These are phyloP conservation scores for Calyptomena viridis DNA, from an alignment of 2,113 vertebrate species.

Conservation along the genomic window DNA sequence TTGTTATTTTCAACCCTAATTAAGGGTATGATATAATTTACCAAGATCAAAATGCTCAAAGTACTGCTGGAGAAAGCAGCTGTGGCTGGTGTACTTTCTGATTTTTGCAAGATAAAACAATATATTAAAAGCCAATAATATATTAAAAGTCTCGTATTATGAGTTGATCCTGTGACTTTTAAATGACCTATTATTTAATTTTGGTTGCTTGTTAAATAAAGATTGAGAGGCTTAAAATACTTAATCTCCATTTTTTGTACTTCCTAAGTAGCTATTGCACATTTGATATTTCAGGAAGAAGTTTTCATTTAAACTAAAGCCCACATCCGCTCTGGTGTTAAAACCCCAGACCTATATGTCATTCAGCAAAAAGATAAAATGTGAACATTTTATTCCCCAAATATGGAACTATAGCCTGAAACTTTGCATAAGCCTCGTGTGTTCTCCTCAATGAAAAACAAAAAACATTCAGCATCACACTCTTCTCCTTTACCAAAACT, in stretches of 20 bases:
- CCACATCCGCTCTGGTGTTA: not conserved
- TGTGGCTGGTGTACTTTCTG: not conserved
- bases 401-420: not conserved
- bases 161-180: not conserved
- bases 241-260: not conserved
- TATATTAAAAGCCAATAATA: not conserved
- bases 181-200: not conserved
- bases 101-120: not conserved
- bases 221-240: not conserved
- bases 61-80: not conserved
- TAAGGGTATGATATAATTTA: not conserved
- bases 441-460: not conserved
- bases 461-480: not conserved
- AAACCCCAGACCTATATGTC: not conserved
- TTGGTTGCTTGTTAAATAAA: not conserved
- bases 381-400: not conserved
- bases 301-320: not conserved
- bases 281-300: not conserved
- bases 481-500: not conserved
- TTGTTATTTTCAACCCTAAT: not conserved
- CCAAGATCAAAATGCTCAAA: not conserved
- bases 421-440: not conserved
- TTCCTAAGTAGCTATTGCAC: not conserved
- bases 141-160: not conserved
- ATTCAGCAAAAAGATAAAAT: not conserved